Base-by-base conservation (phyloP, 2,888 invertebrate genomes). In the Galeopsomyia nigrocyanea region DNA sequence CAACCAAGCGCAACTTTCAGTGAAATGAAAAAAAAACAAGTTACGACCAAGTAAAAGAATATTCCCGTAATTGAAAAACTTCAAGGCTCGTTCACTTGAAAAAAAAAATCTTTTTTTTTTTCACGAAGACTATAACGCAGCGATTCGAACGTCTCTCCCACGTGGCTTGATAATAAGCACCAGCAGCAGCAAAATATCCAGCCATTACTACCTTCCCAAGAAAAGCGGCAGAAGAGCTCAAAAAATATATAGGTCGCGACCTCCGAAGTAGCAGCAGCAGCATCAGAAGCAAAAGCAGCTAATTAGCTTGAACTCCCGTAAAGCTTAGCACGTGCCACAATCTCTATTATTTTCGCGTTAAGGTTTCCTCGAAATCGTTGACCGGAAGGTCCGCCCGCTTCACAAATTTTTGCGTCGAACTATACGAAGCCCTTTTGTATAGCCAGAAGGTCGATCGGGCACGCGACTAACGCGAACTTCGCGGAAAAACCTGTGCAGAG, bases 271-370 rank as follows among this genome's bases (percentile, higher is more conserved):
- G 39, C 46, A 39, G 39, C 39, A 56, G 21, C 16, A 56, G 39
- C 46, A 39, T 3, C 39, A 62, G 62, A 39, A 39, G 50, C 62
- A 26, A 55, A n/a, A 53, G 71, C 65, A 67, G 71, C 62, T 72
- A 72, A 72, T 72, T 51, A 53, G 68, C 26, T 26, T 19, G 9
- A 47, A 21, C 67, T 57, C 21, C 53, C 39, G 55, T 17, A 39
- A 39, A 21, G 46, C 26, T 21, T 60, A 39, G 39, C 39, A 39
- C 39, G 39, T 39, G 39, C 61, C 51, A 47, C 46, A 50, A 17
- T 16, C 55, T 22, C 62, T 58, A 63, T 72, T 72, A 72, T 68
- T 72, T 72, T 72, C 68, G 63, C 58, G 63, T 68, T 68, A 64
- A 31, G n/a, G 22, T 19, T 72, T 72, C 63, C 51, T 47, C 39